A percentile compares a stretch with the other conserved stretches of the same genome.
Conservation (phyloP, 2,113 vertebrate genomes). For the Monarcha castaneiventris region DNA sequence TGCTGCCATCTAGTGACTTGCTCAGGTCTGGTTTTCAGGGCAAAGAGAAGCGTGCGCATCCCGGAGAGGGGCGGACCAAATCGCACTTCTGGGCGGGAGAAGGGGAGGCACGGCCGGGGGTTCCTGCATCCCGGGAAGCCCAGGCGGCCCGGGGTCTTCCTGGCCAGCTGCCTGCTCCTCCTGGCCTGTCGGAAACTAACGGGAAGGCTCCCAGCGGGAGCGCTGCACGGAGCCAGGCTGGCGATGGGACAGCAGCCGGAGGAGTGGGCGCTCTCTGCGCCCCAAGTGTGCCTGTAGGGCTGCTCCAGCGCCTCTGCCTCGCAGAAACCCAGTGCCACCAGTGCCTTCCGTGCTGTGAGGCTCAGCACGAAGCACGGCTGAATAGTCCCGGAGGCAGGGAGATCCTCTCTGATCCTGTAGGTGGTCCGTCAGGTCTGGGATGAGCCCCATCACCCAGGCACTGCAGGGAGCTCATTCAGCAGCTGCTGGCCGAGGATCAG, state of each 20-base stretch:
- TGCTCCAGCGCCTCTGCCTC: not conserved
- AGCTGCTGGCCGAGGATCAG: not conserved
- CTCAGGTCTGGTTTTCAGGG: not conserved
- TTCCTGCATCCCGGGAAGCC: not conserved
- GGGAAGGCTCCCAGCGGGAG: not conserved
- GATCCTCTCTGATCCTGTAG: not conserved
- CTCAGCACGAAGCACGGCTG: not conserved
- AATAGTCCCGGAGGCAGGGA: not conserved
- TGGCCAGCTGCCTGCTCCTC: not conserved
- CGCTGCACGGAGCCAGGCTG: not conserved
- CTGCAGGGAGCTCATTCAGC: not conserved
- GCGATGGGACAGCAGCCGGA: not conserved
- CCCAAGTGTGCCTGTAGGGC: not conserved
- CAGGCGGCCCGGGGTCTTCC: not conserved
- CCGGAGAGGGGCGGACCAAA: accelerated
- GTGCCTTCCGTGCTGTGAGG: too few species aligned
- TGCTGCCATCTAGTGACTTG: conserved; percentile 65
- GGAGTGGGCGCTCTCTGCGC: accelerated
- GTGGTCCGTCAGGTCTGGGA: not conserved
- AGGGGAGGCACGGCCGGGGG: not conserved
- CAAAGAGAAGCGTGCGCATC: not conserved
- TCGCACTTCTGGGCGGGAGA: accelerated
- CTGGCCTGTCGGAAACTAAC: not conserved
- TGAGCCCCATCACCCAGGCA: not conserved
- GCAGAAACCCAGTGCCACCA: not conserved